These are phyloP conservation scores for Callaeas wilsoni DNA, from an alignment of 2,113 vertebrate species.

Conservation along the genomic window DNA sequence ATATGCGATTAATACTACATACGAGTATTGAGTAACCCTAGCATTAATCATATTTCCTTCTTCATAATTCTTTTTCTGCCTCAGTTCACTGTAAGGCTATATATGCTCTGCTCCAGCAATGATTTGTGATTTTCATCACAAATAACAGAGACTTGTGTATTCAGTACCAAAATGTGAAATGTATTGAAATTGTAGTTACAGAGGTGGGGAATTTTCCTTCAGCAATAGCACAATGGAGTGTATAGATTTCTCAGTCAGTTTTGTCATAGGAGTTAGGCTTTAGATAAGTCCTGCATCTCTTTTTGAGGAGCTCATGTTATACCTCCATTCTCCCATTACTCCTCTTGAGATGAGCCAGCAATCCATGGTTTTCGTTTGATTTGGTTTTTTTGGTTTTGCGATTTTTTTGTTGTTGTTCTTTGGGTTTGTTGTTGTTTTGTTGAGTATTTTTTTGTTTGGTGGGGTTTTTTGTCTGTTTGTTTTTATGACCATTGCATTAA, in stretches of 20 bases:
- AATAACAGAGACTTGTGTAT: not conserved
- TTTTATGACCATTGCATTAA: not conserved
- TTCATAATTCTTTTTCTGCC: not conserved
- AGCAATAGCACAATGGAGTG: not conserved
- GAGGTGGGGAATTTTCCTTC: not conserved
- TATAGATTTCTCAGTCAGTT: not conserved
- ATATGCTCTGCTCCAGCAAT: not conserved
- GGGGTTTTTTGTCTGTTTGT: not conserved
- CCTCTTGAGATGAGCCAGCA: not conserved
- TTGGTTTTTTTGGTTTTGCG: not conserved
- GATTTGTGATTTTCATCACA: constrained; percentile 10
- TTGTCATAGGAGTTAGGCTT: not conserved
- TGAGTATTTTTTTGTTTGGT: not conserved
- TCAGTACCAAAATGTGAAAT: not conserved
- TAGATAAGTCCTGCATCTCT: not conserved
- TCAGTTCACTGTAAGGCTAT: not conserved
- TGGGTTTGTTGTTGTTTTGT: not conserved
- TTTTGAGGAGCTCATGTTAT: not conserved
- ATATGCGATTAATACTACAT: not conserved
- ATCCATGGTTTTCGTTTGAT: not conserved
- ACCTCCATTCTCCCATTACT: not conserved
- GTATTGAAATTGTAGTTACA: not conserved
- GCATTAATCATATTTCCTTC: not conserved
- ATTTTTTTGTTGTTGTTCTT: not conserved
- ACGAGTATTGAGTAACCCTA: not conserved